A percentile compares a stretch with the other conserved stretches of the same genome.
phyloP scores from a whole-genome alignment of 1,140 invertebrate genomes.

The Archivesica marissinica region DNA sequence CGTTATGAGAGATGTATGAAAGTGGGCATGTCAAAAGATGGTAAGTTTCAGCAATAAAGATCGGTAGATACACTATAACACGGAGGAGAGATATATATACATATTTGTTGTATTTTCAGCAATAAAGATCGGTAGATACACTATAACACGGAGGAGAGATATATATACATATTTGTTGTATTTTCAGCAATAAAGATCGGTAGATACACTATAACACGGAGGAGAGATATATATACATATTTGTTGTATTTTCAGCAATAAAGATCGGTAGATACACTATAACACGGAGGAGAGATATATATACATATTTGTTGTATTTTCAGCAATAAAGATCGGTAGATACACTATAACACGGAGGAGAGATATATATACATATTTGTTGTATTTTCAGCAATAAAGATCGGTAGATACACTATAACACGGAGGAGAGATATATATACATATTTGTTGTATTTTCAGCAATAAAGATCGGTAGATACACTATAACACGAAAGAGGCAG shows the following conservation, averaged over 20 bases:
- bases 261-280: too few species aligned
- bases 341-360: constrained; percentile 38
- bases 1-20: constrained; percentile 72
- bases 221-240: background rate
- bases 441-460: constrained; percentile 59
- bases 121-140: constrained; percentile 48
- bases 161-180: background rate
- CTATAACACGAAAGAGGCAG: constrained; percentile 70
- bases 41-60: constrained; percentile 63
- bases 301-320: too few species aligned
- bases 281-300: too few species aligned
- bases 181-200: too few species aligned
- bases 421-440: too few species aligned
- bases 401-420: constrained; percentile 61
- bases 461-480: constrained; percentile 76
- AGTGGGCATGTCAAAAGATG: constrained; percentile 75
- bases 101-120: constrained; percentile 3
- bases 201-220: too few species aligned
- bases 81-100: background rate
- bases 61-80: constrained; percentile 46
- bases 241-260: too few species aligned
- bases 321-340: constrained; percentile 70
- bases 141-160: too few species aligned
- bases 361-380: too few species aligned
- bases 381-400: constrained; percentile 64